phyloP scores from a whole-genome alignment of 2,797 vertebrate genomes.

The Centropyge bicolor region DNA sequence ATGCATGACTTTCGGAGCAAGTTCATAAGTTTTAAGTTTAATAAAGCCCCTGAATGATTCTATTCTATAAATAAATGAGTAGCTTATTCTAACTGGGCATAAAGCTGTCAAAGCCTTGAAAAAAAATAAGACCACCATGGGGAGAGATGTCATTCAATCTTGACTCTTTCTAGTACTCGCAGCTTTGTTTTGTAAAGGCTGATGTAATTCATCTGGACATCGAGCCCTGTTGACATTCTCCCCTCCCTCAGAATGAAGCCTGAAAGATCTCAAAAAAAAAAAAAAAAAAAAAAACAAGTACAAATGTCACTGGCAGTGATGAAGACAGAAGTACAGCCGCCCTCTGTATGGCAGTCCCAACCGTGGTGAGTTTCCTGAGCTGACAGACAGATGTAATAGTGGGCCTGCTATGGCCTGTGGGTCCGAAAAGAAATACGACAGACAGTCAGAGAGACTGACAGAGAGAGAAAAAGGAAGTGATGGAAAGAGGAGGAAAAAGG shows the following conservation, averaged over 20 bases:
- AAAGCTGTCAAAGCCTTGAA: slow-evolving; percentile 47
- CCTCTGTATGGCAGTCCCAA: slow-evolving; percentile 51
- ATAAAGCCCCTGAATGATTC: slow-evolving; percentile 14
- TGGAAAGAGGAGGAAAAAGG: slow-evolving; percentile 40
- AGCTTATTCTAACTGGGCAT: neutral
- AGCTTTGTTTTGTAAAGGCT: slow-evolving; percentile 41
- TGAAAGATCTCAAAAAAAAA: slow-evolving; percentile 53
- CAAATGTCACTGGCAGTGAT: slow-evolving; percentile 68
- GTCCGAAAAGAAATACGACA: slow-evolving; percentile 21
- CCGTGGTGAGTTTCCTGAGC: slow-evolving; percentile 38
- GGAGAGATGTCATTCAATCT: slow-evolving; percentile 32
- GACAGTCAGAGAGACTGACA: slow-evolving; percentile 53
- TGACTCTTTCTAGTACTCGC: slow-evolving; percentile 23
- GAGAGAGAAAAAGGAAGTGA: slow-evolving; percentile 53
- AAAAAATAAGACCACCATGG: slow-evolving; percentile 42
- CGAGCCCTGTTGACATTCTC: slow-evolving; percentile 49
- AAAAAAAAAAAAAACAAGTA: slow-evolving; percentile 27
- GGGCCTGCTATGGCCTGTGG: slow-evolving; percentile 56
- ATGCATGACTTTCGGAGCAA: slow-evolving; percentile 8
- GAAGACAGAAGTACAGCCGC: slow-evolving; percentile 37
- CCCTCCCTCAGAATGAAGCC: slow-evolving; percentile 30
- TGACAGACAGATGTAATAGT: slow-evolving; percentile 68
- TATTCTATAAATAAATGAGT: slow-evolving; percentile 35
- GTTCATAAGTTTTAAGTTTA: neutral
- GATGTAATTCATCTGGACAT: slow-evolving; percentile 67